Evolutionary conservation across 2,888 invertebrate species (phyloP), one percentile per base, ranked within the genome.

Genomic region (Dryadula phaetusa): DNA sequence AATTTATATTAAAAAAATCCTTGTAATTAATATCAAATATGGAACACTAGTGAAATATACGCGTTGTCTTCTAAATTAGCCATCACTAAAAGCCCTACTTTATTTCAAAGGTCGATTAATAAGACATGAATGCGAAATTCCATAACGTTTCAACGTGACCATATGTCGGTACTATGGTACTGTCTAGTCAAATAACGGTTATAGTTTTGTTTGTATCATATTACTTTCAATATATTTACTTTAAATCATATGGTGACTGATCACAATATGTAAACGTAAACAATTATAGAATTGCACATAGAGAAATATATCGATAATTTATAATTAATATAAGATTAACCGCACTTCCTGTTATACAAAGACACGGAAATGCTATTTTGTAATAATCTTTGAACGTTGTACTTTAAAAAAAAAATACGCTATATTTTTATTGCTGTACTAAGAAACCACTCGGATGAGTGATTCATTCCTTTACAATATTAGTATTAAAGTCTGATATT

Each of bases 161-260:
- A 84, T 84, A 83, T 79, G 86, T 82, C 88, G 87, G 86, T 87
- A 87, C 88, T 85, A 82, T 81, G 85, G 90, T 90, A 91, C 90
- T 88, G 90, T 92, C 92, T 92, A 92, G 92, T 92, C 91, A 92
- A 90, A 81, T 87, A 85, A 87, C 84, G 82, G 83, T 85, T 85
- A 82, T 88, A 86, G 82, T 84, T 82, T 84, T 84, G 79, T 86
- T 89, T 89, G 87, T 90, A 87, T 83, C 79, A 84, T 89, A 83
- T 82, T 86, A 84, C 72, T 76, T 72, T 76, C 67, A 70, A 73
- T 76, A 70, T 75, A 75, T 75, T 74, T 52, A 52, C 52, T 52
- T 16, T 75, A 76, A 75, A 78, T 67, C 68, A 60, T 64, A 77
- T 67, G 74, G 76, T 72, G 76, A 77, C 76, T 76, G 77, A 76